Evolutionary conservation across 2,797 vertebrate species (phyloP), one percentile per base, ranked within the genome.

Genomic region (Acanthornis magna): DNA sequence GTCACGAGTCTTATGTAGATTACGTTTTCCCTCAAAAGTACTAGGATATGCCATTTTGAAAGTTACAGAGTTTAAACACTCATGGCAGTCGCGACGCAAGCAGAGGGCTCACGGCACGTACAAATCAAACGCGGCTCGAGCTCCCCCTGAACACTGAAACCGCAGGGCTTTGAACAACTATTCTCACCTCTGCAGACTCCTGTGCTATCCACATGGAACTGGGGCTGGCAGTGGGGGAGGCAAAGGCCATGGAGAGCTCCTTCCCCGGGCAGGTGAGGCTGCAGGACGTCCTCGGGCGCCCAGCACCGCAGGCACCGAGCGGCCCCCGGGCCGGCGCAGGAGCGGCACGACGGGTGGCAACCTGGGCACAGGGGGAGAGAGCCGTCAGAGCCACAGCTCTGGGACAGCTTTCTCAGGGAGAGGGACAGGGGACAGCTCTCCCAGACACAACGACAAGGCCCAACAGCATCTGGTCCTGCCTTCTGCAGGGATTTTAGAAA

Each of bases 341-440:
- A 95, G 8, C 96, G 98, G 81, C 99, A 99, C 48, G 98, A 98
- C 0, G 97, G 96, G 55, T 99, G 98, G 38, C 99, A 99, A 60
- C 97, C 99, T 99, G 92, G 10, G 79, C 43, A 68, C 21, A 18
- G 70, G 38, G 8, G 5, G 13, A 91, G 4, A 80, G 36, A 72
- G 74, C 51, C 36, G 34, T 90, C 42, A 95, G 92, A 88, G 45
- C 11, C 36, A 7, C 51, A 16, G 82, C 32, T 34, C 34, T 5
- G 23, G 26, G 10, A 40, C 21, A 27, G 57, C 54, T 14, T 30
- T 53, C 40, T 54, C 68, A 17, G 29, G 32, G 36, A 55, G 6
- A 21, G 21, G 27, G 29, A 18, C 14, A 10, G 20, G 26, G 48
- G 7, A 47, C 26, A 34, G 57, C 45, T 20, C 25, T 34, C 55